Conservation (phyloP, 2,113 vertebrate species). For the Rhagologus leucostigma region DNA sequence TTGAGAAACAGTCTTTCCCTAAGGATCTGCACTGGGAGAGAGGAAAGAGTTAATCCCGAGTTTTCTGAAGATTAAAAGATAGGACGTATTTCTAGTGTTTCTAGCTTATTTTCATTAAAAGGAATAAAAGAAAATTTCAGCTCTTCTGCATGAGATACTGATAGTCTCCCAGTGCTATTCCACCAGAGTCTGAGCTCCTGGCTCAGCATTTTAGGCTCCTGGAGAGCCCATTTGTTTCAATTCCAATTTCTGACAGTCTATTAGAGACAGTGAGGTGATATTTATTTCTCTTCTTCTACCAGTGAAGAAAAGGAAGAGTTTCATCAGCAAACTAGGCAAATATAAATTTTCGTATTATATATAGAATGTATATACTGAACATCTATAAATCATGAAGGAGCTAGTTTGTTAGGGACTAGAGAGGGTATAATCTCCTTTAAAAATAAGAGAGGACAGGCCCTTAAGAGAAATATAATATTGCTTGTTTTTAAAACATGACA, state of each 20-base stretch:
- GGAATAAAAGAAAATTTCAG: not conserved
- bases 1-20: not conserved
- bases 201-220: not conserved
- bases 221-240: not conserved
- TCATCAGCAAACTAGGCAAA: not conserved
- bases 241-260: not conserved
- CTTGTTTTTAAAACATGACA: not conserved
- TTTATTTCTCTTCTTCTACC: not conserved
- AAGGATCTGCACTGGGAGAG: rapidly evolving
- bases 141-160: not conserved
- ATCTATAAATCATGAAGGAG: not conserved
- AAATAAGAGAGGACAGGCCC: not conserved
- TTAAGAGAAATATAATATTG: not conserved
- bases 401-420: not conserved
- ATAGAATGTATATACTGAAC: not conserved
- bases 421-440: not conserved
- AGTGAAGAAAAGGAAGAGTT: not conserved
- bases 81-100: not conserved
- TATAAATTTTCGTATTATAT: not conserved
- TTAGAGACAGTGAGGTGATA: not conserved
- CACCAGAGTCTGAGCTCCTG: not conserved
- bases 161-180: not conserved
- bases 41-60: not conserved
- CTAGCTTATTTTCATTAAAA: not conserved
- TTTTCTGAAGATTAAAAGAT: not conserved